phyloP scores from a whole-genome alignment of 2,888 invertebrate species.

The Phyllotreta striolata region DNA sequence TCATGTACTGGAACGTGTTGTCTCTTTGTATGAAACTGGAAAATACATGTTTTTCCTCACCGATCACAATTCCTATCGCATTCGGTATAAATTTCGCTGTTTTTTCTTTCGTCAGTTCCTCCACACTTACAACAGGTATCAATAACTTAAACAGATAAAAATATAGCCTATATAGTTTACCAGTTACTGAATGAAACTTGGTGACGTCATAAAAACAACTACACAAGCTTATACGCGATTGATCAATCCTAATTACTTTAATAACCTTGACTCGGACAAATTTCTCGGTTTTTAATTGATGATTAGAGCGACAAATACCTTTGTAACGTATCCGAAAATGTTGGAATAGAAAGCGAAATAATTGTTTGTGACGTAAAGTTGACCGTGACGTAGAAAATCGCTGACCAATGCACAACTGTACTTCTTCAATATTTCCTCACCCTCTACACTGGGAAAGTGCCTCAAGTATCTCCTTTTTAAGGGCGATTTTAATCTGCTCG shows the following conservation, averaged over 20 bases:
- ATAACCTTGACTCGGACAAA: too few species aligned
- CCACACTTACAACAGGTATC: conserved; percentile 84
- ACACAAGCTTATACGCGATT: too few species aligned
- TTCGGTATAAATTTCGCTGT: conserved; percentile 93
- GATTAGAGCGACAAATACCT: conserved; percentile 7
- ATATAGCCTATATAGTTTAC: too few species aligned
- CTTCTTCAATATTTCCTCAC: conserved; percentile 85
- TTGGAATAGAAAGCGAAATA: conserved; percentile 96
- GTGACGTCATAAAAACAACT: too few species aligned
- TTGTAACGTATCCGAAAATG: conserved; percentile 80
- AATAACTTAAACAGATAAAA: conserved; percentile 68
- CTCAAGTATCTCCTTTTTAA: conserved; percentile 51
- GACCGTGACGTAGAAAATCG: conserved; percentile 90
- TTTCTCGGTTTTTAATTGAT: too few species aligned
- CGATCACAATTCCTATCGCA: conserved; percentile 87
- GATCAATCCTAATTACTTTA: too few species aligned
- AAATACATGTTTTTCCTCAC: conserved; percentile 85
- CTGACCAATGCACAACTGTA: conserved; percentile 92
- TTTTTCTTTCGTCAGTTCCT: conserved; percentile 89
- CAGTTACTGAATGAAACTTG: too few species aligned
- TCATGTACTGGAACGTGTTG: conserved; percentile 85
- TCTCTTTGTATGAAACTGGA: conserved; percentile 89
- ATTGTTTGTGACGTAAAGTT: conserved; percentile 90
- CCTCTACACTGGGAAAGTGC: conserved; percentile 82
- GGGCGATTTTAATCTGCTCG: neutral